These are phyloP conservation scores for Chrysopilus asiliformis DNA, from an alignment of 2,888 invertebrate genomes.

Conservation along the genomic window DNA sequence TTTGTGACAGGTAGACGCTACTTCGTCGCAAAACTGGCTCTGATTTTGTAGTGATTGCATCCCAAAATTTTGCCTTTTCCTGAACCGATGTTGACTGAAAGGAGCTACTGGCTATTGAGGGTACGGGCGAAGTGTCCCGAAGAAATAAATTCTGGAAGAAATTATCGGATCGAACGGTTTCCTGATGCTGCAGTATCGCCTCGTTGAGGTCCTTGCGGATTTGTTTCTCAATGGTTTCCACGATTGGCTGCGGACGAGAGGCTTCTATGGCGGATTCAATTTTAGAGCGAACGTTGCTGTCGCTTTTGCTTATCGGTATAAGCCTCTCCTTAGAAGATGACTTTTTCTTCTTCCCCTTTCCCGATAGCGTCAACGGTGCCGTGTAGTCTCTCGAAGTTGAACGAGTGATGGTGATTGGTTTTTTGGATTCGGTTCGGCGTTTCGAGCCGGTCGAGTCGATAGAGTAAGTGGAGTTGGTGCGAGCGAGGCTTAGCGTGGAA, in stretches of 20 bases:
- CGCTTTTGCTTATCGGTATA: constrained; percentile 21
- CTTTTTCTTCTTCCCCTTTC: constrained; percentile 18
- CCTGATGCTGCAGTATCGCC: constrained; percentile 44
- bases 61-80: constrained; percentile 56
- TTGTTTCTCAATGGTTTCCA: constrained; percentile 7
- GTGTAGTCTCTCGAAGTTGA: constrained; percentile 11
- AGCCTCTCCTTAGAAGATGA: constrained; percentile 14
- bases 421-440: constrained; percentile 16
- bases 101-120: constrained; percentile 24
- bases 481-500: constrained; percentile 29
- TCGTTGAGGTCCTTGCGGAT: constrained; percentile 21
- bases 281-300: constrained; percentile 23
- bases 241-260: neutral
- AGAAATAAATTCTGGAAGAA: constrained; percentile 62
- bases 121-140: constrained; percentile 37
- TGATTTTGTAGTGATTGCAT: constrained; percentile 39
- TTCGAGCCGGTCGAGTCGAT: constrained; percentile 29
- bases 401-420: constrained; percentile 16
- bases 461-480: constrained; percentile 34
- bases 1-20: constrained; percentile 51
- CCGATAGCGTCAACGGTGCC: constrained; percentile 10
- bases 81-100: constrained; percentile 46
- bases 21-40: constrained; percentile 45
- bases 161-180: constrained; percentile 45
- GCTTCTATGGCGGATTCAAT: constrained; percentile 10